phyloP scores from a whole-genome alignment of 1,140 invertebrate species.

The Ridgeia piscesae region DNA sequence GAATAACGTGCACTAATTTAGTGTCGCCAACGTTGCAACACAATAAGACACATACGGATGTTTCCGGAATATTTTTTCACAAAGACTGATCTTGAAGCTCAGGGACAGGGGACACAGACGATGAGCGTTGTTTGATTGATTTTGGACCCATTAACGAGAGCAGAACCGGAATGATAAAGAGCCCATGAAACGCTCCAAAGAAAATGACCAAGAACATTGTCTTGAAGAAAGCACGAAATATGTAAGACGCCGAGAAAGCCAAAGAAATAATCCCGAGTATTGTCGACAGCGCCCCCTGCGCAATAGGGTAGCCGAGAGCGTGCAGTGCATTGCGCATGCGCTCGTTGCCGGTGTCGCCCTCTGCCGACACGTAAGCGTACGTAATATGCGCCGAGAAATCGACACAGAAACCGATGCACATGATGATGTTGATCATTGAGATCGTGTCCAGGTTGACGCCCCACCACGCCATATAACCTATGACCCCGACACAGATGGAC shows the following conservation, averaged over 20 bases:
- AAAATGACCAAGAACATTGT: no score
- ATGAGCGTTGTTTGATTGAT: no score
- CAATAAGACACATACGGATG: no score
- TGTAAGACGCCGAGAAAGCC: slow-evolving; percentile 88
- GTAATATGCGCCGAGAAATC: slow-evolving; percentile 97
- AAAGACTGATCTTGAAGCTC: no score
- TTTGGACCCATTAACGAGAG: slow-evolving; percentile 52
- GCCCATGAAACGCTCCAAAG: slow-evolving; percentile 71
- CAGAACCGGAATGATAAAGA: slow-evolving; percentile 88
- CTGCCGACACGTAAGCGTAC: slow-evolving; percentile 92
- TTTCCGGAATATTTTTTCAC: no score
- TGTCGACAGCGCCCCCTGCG: slow-evolving; percentile 58
- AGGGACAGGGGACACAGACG: no score
- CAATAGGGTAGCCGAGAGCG: slow-evolving; percentile 86
- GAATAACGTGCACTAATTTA: no score
- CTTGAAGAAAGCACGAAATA: slow-evolving; percentile 92
- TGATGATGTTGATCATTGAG: slow-evolving; percentile 98
- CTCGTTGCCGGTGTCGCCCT: slow-evolving; percentile 56
- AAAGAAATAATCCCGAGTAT: slow-evolving; percentile 72
- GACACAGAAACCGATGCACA: slow-evolving; percentile 98
- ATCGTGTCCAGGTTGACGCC: slow-evolving; percentile 93
- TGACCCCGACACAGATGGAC: slow-evolving; percentile 92
- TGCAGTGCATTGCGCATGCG: slow-evolving; percentile 83
- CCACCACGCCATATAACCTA: slow-evolving; percentile 96
- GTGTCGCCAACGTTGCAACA: no score